Evolutionary conservation across 2,113 vertebrate genomes (phyloP), one percentile per base, ranked within the genome.

Genomic region (Scortum barcoo): DNA sequence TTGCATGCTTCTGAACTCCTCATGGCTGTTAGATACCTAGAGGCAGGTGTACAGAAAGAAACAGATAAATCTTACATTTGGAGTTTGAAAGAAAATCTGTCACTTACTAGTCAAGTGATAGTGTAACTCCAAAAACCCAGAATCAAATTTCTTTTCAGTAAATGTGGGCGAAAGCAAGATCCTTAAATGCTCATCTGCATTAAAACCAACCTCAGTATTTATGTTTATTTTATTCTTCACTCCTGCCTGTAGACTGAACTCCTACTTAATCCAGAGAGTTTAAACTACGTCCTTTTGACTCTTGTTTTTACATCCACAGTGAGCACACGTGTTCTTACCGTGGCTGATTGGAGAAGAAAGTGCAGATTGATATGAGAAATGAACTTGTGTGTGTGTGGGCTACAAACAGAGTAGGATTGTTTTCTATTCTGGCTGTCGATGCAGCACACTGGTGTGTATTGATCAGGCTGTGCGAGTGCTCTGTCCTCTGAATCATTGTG

Each of bases 401-500:
- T 84, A 68, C 82, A 83, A 81, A 81, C 74, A 87, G 80, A 89
- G 79, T 56, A 38, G 80, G 82, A 83, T 46, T 74, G 83, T 60
- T 88, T 85, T 81, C 72, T 89, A 22, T 81, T 86, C 53, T 83
- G 80, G 86, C 10, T 81, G 82, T 79, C 8, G 44, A 85, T 84
- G 60, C 58, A 1, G 84, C 26, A 16, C 74, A 36, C 84, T 77
- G 86, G 63, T 72, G 78, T 63, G 44, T 83, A 88, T 88, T 89
- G 91, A 91, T 92, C 72, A 82, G 87, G 38, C 50, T 83, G 81
- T 73, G 78, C 81, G 75, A 81, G 83, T 50, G 72, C 56, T 78
- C 71, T 86, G 78, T 82, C 81, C 85, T 81, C 74, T 82, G 88
- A 88, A 78, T 90, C 84, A 85, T 20, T 84, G 81, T 82, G 81